Evolutionary conservation across 2,888 invertebrate species (phyloP).

Genomic region (Emmelina monodactyla): DNA sequence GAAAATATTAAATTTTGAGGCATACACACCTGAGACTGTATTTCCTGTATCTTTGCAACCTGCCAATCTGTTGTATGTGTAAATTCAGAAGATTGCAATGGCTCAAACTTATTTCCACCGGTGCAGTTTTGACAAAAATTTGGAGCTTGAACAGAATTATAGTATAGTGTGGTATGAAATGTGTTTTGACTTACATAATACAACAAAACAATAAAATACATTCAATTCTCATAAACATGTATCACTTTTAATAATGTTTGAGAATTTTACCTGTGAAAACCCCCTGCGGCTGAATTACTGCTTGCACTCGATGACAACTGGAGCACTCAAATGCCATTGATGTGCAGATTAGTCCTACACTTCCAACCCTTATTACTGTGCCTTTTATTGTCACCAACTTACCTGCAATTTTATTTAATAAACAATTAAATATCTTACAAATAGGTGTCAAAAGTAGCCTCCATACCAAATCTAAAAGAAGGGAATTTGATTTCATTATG

Average conservation of each 20-base stretch:
- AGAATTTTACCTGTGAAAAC: conserved; percentile 52
- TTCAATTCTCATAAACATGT: too few relatives aligned
- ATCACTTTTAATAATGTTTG: conserved; percentile 1
- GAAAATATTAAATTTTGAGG: conserved; percentile 2
- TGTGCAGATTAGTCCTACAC: conserved; percentile 74
- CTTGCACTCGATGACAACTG: conserved; percentile 71
- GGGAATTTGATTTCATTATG: too few relatives aligned
- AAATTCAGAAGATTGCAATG: conserved; percentile 70
- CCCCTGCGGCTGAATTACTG: conserved; percentile 69
- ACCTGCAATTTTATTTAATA: too few relatives aligned
- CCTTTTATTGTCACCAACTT: conserved; percentile 84
- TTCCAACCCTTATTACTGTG: conserved; percentile 83
- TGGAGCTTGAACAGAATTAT: conserved; percentile 61
- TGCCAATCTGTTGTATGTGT: conserved; percentile 83
- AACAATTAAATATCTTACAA: too few relatives aligned
- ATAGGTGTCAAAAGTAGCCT: too few relatives aligned
- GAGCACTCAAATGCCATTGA: conserved; percentile 82
- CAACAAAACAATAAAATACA: too few relatives aligned
- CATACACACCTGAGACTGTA: conserved; percentile 69
- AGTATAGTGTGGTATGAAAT: too few relatives aligned
- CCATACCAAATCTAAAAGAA: too few relatives aligned
- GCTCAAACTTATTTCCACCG: conserved; percentile 68
- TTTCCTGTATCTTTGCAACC: conserved; percentile 83
- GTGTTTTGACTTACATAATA: too few relatives aligned
- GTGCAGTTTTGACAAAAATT: conserved; percentile 67